Percentiles rank a stretch among this genome's conserved stretches.
Conservation (phyloP, 2,113 vertebrate genomes). For the Bettongia penicillata region DNA sequence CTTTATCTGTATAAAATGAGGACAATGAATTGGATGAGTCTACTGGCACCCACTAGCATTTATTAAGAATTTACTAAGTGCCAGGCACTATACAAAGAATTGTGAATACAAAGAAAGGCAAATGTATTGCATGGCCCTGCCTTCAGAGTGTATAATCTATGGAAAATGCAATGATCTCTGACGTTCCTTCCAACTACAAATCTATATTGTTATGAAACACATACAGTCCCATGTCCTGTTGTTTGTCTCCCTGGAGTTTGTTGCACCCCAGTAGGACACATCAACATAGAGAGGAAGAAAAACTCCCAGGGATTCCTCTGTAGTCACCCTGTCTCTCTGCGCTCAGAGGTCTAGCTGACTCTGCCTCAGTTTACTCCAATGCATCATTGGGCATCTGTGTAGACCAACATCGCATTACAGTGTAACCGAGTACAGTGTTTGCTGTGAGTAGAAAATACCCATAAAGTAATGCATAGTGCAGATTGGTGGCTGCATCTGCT, state of each 20-base stretch:
- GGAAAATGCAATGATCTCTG: background rate
- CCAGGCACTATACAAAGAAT: background rate
- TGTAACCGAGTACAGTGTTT: background rate
- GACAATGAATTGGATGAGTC: background rate
- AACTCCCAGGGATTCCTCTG: background rate
- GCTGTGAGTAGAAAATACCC: background rate
- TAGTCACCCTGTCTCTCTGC: background rate
- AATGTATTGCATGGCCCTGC: background rate
- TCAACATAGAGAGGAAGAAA: background rate
- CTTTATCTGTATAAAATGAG: background rate
- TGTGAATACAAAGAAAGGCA: background rate
- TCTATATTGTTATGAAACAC: background rate
- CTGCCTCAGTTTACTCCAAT: background rate
- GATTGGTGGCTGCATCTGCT: background rate
- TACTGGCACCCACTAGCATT: background rate
- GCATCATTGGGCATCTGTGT: background rate
- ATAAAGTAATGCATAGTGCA: no score
- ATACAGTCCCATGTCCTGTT: background rate
- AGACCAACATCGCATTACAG: background rate
- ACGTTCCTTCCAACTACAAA: background rate
- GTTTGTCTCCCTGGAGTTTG: background rate
- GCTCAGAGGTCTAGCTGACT: background rate
- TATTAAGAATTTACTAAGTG: background rate
- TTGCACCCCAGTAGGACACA: background rate
- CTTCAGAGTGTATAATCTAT: background rate